Conservation (phyloP, 2,797 vertebrate genomes). For the Cyprinella venusta region DNA sequence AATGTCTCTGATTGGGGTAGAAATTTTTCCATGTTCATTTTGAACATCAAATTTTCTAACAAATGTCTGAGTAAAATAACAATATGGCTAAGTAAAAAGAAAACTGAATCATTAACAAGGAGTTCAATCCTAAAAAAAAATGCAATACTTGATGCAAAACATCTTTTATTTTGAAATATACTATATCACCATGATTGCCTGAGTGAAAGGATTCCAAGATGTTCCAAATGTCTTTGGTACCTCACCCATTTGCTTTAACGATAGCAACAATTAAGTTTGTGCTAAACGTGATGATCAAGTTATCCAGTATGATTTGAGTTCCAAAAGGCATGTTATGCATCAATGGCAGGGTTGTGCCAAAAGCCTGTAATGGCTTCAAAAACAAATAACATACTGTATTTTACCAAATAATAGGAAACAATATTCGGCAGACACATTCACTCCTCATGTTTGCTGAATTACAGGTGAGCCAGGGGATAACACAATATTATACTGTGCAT, state of each 20-base stretch:
- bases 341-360: not conserved
- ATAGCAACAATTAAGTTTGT: not conserved
- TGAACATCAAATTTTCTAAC: not conserved
- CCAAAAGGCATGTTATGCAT: not conserved
- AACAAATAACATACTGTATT: not conserved
- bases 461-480: not conserved
- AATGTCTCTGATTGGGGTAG: not conserved
- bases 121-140: not conserved
- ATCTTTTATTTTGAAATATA: not conserved
- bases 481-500: not conserved
- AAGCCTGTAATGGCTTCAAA: too few species aligned
- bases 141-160: too few species aligned
- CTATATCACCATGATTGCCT: not conserved
- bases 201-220: not conserved
- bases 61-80: not conserved
- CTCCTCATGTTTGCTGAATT: not conserved
- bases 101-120: not conserved
- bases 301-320: not conserved
- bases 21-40: not conserved
- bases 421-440: not conserved
- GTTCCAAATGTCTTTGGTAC: not conserved
- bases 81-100: not conserved
- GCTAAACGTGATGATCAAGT: not conserved
- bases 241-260: not conserved
- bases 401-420: not conserved